Conservation (phyloP, 2,113 vertebrate genomes). For the Oncorhynchus clarkii region DNA sequence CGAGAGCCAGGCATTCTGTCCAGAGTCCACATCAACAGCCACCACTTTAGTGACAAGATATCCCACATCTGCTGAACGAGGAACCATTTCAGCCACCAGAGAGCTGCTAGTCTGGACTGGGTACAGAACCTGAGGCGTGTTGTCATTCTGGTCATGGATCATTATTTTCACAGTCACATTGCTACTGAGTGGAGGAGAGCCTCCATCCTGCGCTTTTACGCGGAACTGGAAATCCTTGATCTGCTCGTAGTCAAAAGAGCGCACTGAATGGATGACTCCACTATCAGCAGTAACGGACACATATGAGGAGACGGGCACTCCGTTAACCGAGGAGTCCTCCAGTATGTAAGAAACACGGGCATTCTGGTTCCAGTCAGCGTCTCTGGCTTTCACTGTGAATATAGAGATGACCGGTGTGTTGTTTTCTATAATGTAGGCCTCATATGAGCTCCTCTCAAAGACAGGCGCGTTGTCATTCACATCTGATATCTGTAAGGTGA, state of each 20-base stretch:
- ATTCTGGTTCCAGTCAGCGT: no score
- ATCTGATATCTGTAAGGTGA: constrained; percentile 6
- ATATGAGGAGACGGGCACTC: constrained; percentile 34
- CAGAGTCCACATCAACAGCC: no score
- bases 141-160: constrained; percentile 69
- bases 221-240: constrained; percentile 59
- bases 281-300: constrained; percentile 68
- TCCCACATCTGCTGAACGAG: constrained; percentile 5
- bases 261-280: constrained; percentile 64
- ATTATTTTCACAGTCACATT: constrained; percentile 55
- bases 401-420: no score
- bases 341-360: no score
- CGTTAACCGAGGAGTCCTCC: no score
- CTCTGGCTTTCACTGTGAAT: no score
- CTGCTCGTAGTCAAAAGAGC: constrained; percentile 75
- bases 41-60: not conserved
- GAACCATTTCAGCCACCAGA: constrained; percentile 51
- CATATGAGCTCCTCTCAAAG: no score
- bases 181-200: constrained; percentile 58
- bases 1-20: no score
- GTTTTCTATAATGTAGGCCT: no score
- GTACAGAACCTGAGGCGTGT: constrained; percentile 65
- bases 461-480: no score
- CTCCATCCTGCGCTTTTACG: constrained; percentile 64
- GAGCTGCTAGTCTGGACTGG: constrained; percentile 37